These are phyloP conservation scores for Caerostris darwini DNA, from an alignment of 1,140 invertebrate species.

Conservation along the genomic window DNA sequence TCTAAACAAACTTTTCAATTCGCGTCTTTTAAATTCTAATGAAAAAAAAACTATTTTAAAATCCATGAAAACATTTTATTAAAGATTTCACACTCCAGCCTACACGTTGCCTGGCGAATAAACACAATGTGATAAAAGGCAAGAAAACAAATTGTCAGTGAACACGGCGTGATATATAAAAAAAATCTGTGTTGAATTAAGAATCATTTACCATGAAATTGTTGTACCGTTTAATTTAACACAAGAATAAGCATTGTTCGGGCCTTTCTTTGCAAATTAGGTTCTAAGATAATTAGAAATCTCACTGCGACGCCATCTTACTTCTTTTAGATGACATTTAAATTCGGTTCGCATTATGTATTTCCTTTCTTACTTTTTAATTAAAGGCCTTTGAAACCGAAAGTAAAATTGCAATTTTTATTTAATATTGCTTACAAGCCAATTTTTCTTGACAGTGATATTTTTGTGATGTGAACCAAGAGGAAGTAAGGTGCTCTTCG, in stretches of 20 bases:
- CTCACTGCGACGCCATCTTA: not conserved
- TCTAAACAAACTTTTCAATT: no score
- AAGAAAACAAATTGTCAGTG: slow-evolving; percentile 41
- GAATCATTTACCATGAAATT: slow-evolving; percentile 74
- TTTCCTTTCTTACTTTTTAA: slow-evolving; percentile 7
- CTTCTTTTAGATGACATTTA: slow-evolving; percentile 50
- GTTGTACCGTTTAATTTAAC: slow-evolving; percentile 72
- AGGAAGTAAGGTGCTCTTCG: not conserved
- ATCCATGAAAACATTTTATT: not conserved
- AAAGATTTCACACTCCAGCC: not conserved
- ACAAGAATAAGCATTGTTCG: slow-evolving; percentile 64
- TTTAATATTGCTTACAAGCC: not conserved
- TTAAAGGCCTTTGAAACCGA: slow-evolving; percentile 33
- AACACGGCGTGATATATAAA: slow-evolving; percentile 23
- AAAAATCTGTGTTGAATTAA: slow-evolving; percentile 50
- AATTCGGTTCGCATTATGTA: slow-evolving; percentile 23
- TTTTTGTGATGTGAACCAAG: not conserved
- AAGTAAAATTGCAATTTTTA: slow-evolving; percentile 9
- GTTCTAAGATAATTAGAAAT: slow-evolving; percentile 68
- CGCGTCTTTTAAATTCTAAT: no score
- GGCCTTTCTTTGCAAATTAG: slow-evolving; percentile 48
- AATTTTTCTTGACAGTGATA: not conserved
- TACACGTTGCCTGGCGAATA: not conserved
- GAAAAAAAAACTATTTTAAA: no score
- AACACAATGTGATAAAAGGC: not conserved